A percentile compares a stretch with the other conserved stretches of the same genome.
Conservation (phyloP, 2,113 vertebrate species). For the Nibea coibor region DNA sequence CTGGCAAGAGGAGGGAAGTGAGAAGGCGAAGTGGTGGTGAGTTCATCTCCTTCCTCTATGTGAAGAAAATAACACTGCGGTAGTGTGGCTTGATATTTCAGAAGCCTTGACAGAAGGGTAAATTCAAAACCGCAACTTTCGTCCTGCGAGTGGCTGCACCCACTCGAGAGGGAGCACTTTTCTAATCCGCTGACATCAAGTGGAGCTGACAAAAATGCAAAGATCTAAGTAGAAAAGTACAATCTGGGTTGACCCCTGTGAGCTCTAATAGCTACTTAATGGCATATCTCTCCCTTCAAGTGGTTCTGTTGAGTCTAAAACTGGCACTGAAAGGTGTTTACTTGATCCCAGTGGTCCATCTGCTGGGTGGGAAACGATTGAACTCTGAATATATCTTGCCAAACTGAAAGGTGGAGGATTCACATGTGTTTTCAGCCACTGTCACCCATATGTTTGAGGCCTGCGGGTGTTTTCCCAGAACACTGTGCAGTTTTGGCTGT, state of each 20-base stretch:
- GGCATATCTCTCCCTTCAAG: not conserved
- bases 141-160: not conserved
- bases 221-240: conserved; percentile 7
- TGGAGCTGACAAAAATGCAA: conserved; percentile 23
- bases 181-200: conserved; percentile 23
- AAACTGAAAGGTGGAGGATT: conserved; percentile 51
- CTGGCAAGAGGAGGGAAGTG: conserved; percentile 69
- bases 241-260: not conserved
- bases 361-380: conserved; percentile 2
- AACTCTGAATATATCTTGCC: conserved; percentile 13
- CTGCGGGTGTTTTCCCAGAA: conserved; percentile 40
- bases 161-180: not conserved
- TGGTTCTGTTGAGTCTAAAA: conserved; percentile 3
- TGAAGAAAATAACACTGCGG: conserved; percentile 37
- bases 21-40: conserved; percentile 45
- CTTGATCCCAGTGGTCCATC: conserved; percentile 21
- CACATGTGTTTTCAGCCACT: conserved; percentile 45
- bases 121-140: conserved; percentile 33
- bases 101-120: not conserved
- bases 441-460: conserved; percentile 40
- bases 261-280: not conserved
- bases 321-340: conserved; percentile 46
- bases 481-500: conserved; percentile 33
- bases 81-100: not conserved
- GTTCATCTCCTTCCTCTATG: conserved; percentile 76